These are phyloP conservation scores for Melanogrammus aeglefinus DNA, from an alignment of 2,797 vertebrate genomes.

Conservation along the genomic window DNA sequence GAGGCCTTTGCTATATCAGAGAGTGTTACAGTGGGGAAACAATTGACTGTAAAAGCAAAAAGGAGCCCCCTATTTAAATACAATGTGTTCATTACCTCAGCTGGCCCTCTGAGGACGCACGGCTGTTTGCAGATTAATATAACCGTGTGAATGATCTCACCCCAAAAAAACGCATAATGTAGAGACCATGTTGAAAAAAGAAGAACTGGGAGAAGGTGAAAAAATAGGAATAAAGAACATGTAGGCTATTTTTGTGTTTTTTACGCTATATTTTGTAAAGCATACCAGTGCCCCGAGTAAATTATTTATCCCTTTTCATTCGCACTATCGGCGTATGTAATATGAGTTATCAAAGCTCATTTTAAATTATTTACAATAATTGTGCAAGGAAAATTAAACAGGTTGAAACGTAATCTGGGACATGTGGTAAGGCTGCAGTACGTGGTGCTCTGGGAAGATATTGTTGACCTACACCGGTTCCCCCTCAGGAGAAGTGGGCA, in stretches of 20 bases:
- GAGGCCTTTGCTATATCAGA: slow-evolving; percentile 9
- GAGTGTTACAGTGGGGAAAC: not conserved
- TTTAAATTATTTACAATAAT: slow-evolving; percentile 94
- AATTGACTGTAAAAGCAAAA: slow-evolving; percentile 10
- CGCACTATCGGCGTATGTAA: slow-evolving; percentile 91
- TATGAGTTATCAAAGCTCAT: slow-evolving; percentile 95
- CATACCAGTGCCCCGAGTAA: slow-evolving; percentile 66
- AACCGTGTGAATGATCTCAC: slow-evolving; percentile 44
- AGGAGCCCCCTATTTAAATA: slow-evolving; percentile 60
- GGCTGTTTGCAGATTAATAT: slow-evolving; percentile 35
- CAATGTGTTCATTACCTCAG: slow-evolving; percentile 52
- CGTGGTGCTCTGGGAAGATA: slow-evolving; percentile 60
- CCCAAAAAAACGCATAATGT: not conserved
- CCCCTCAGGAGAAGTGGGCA: not conserved
- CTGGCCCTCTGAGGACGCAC: slow-evolving; percentile 12
- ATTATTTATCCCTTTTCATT: slow-evolving; percentile 92
- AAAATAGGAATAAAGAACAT: not conserved
- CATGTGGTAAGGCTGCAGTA: slow-evolving; percentile 75
- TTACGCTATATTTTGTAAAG: slow-evolving; percentile 59
- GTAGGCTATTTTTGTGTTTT: slow-evolving; percentile 21
- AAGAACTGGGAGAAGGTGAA: not conserved
- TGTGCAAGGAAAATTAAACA: slow-evolving; percentile 87
- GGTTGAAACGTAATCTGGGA: slow-evolving; percentile 82
- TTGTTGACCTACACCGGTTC: slow-evolving; percentile 20
- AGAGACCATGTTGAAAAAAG: not conserved